Percentiles rank a stretch among this genome's conserved stretches.
These are phyloP conservation scores for Streptopelia turtur DNA, from an alignment of 2,797 vertebrate species.

Conservation along the genomic window DNA sequence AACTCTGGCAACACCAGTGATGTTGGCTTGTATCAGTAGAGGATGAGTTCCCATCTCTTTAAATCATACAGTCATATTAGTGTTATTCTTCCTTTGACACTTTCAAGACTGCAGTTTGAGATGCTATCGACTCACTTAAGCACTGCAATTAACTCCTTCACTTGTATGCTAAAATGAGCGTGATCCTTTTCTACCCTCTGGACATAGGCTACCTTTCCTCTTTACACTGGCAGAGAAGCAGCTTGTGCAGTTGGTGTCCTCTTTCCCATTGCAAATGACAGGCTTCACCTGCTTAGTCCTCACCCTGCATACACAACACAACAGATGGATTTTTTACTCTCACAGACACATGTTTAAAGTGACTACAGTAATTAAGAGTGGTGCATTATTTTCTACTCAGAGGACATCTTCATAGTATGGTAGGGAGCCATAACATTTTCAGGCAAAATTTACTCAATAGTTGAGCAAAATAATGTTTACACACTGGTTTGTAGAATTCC, in stretches of 20 bases:
- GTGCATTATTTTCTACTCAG: not conserved
- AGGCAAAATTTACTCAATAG: not conserved
- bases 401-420: not conserved
- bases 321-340: not conserved
- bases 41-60: not conserved
- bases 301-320: not conserved
- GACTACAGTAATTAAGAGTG: not conserved
- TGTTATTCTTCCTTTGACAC: constrained; percentile 41
- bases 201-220: not conserved
- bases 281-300: not conserved
- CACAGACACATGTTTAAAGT: not conserved
- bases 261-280: not conserved
- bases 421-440: not conserved
- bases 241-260: not conserved
- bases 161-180: not conserved
- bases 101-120: not conserved
- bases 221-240: not conserved
- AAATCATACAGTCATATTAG: not conserved
- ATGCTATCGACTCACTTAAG: constrained; percentile 23
- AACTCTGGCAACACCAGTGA: not conserved
- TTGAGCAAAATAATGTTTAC: not conserved
- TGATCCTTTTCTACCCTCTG: not conserved
- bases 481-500: not conserved
- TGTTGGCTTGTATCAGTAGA: not conserved
- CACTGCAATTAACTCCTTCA: constrained; percentile 7